phyloP scores from a whole-genome alignment of 2,888 invertebrate genomes.

The Lithophane ornitopus region DNA sequence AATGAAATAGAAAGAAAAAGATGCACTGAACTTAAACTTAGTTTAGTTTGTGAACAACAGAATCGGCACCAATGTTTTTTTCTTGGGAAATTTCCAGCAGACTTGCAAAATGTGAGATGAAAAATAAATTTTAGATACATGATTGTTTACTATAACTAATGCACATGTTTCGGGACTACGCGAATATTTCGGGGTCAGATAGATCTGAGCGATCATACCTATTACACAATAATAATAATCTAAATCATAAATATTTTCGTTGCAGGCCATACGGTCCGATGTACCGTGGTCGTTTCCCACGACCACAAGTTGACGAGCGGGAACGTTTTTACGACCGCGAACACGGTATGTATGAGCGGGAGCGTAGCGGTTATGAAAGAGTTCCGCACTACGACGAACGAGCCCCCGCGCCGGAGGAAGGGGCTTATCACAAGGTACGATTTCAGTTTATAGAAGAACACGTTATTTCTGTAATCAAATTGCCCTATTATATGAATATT shows the following conservation, averaged over 20 bases:
- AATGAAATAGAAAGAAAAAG: too few relatives aligned
- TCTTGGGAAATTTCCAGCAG: too few relatives aligned
- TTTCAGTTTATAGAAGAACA: not conserved
- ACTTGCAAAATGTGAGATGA: too few relatives aligned
- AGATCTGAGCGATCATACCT: not conserved
- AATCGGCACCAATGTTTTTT: too few relatives aligned
- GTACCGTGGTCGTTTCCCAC: slow-evolving; percentile 82
- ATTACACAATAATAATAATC: too few relatives aligned
- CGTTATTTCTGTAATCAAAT: not conserved
- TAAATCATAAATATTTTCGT: slow-evolving; percentile 7
- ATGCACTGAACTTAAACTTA: too few relatives aligned
- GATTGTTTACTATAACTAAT: too few relatives aligned
- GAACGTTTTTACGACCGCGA: slow-evolving; percentile 84
- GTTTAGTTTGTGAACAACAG: too few relatives aligned
- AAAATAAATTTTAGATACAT: too few relatives aligned
- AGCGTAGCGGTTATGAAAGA: slow-evolving; percentile 79
- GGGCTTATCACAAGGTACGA: slow-evolving; percentile 82
- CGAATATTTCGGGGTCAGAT: not conserved
- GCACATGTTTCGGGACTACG: not conserved
- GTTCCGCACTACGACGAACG: slow-evolving; percentile 84
- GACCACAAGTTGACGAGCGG: slow-evolving; percentile 78
- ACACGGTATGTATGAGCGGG: slow-evolving; percentile 79
- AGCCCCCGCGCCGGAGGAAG: slow-evolving; percentile 77
- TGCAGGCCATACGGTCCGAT: slow-evolving; percentile 78
- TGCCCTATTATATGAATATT: not conserved